These are phyloP conservation scores for Melanostoma mellinum DNA, from an alignment of 2,888 invertebrate species.

Conservation along the genomic window DNA sequence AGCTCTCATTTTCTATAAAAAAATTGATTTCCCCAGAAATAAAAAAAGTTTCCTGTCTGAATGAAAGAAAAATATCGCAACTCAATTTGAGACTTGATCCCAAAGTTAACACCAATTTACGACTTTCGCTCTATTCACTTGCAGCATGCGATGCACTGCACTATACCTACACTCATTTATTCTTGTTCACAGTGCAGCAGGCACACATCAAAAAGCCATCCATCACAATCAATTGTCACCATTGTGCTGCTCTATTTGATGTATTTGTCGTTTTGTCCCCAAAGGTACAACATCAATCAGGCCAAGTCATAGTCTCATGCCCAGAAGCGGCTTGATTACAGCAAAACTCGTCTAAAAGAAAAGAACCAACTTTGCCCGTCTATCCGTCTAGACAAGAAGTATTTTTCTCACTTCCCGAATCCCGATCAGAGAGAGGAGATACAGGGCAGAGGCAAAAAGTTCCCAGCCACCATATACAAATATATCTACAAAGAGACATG, in stretches of 20 bases:
- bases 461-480: constrained; percentile 18
- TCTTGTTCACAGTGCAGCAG: constrained; percentile 16
- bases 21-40: too few species aligned
- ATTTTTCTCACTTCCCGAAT: constrained; percentile 62
- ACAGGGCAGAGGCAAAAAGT: constrained; percentile 20
- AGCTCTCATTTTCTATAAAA: too few species aligned
- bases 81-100: constrained; percentile 40
- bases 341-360: constrained; percentile 37
- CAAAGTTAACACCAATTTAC: constrained; percentile 47
- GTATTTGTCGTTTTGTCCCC: constrained; percentile 57
- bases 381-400: constrained; percentile 65
- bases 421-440: not conserved
- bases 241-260: constrained; percentile 60
- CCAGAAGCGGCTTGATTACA: constrained; percentile 60
- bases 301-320: constrained; percentile 32
- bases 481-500: constrained; percentile 9
- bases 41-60: not conserved
- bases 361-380: constrained; percentile 60
- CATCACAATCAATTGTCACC: constrained; percentile 64
- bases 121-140: constrained; percentile 4
- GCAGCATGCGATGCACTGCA: not conserved
- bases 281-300: constrained; percentile 61
- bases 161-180: constrained; percentile 14
- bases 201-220: constrained; percentile 55
- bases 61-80: constrained; percentile 28